Percentiles rank a stretch among this genome's conserved stretches.
phyloP scores from a whole-genome alignment of 2,113 vertebrate genomes.

The Hirundichthys speculiger region DNA sequence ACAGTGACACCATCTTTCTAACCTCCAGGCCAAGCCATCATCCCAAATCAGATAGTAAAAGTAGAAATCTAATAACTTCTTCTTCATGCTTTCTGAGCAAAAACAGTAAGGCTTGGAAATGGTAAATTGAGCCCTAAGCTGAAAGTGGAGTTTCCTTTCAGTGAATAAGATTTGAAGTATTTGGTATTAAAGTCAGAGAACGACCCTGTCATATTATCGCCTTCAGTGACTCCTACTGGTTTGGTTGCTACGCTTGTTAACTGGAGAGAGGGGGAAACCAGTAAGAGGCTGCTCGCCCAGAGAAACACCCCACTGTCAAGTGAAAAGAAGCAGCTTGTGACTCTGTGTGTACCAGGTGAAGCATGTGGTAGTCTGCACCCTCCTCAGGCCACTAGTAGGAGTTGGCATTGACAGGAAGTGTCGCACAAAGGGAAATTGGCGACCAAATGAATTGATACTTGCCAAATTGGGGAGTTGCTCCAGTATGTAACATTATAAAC shows the following conservation, averaged over 20 bases:
- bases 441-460: conserved; percentile 36
- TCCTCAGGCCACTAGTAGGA: conserved; percentile 50
- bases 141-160: conserved; percentile 1
- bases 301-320: conserved; percentile 40
- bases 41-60: conserved; percentile 17
- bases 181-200: neutral
- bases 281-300: conserved; percentile 21
- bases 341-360: conserved; percentile 58
- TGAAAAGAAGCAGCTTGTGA: conserved; percentile 55
- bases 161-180: conserved; percentile 11
- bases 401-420: conserved; percentile 46
- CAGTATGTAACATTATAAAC: conserved; percentile 36
- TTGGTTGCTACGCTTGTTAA: conserved; percentile 14
- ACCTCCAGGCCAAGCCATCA: conserved; percentile 26
- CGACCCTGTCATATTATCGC: conserved; percentile 3
- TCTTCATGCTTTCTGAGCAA: conserved; percentile 26
- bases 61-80: conserved; percentile 25
- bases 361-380: conserved; percentile 37
- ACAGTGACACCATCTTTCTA: conserved; percentile 24
- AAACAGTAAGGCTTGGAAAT: conserved; percentile 26
- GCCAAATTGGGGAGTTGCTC: conserved; percentile 43
- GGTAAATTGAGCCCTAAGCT: conserved; percentile 13
- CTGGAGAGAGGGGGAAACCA: conserved; percentile 21
- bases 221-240: conserved; percentile 25
- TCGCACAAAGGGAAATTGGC: conserved; percentile 44